Base-by-base conservation (phyloP, 1,140 invertebrate species). In the Diorhabda elongata region DNA sequence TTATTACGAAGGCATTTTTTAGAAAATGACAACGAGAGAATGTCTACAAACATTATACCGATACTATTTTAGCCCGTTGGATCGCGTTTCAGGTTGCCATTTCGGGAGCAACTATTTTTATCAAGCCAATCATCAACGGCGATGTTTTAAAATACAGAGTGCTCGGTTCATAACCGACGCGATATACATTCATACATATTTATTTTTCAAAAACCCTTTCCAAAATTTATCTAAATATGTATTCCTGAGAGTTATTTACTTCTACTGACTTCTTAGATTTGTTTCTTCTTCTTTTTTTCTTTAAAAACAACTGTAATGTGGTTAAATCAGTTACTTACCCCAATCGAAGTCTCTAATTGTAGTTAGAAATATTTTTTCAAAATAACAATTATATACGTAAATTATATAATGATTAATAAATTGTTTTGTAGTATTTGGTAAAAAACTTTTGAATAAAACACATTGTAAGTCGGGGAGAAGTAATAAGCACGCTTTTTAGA, bases 61-160 rank as follows among this genome's bases (percentile, higher is more conserved):
- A 67, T 65, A 73, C 75, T 74, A 76, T 72, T 76, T 76, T 76
- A 73, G 73, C 71, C 68, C 85, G 82, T 83, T 78, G 86, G 86
- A 84, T 85, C 81, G 76, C 83, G 78, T 87, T 87, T 84, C 85
- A 81, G 76, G 82, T 81, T 79, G 79, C 85, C 85, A 86, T 87
- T 86, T 87, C 86, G 84, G 84, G 84, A 85, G 82, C 83, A 85
- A 83, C 83, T 84, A 80, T 80, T 76, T 80, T 79, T 79, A 80
- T 60, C 70, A 69, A 66, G 70, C 77, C 76, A 80, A 78, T 79
- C 66, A 26, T 8, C n/a, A 3, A 56, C 7, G 26, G 42, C 44
- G 7, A 42, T 8, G 42, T 9, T n/a, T 57, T 6, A 58, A 58
- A 52, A 58, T 45, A 52, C 26, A 63, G 61, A 42, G 61, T 44